phyloP scores from a whole-genome alignment of 2,888 invertebrate species.

The Matsumyia berberina region DNA sequence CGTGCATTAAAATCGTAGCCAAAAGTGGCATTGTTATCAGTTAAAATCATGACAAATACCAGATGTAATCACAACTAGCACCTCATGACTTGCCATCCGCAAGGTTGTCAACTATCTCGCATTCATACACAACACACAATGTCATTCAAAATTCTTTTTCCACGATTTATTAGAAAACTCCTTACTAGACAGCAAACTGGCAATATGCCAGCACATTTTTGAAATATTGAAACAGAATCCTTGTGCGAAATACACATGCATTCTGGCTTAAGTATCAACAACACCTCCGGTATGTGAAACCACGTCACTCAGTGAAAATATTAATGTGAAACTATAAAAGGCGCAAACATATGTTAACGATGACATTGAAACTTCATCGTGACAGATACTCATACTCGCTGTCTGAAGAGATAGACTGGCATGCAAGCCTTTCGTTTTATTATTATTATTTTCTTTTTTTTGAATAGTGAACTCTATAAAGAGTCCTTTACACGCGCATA shows the following conservation, averaged over 20 bases:
- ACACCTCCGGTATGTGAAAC: constrained; percentile 34
- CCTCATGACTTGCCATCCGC: too few relatives aligned
- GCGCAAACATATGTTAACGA: constrained; percentile 46
- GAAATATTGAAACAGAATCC: constrained; percentile 12
- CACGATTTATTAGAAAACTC: not conserved
- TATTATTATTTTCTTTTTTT: not conserved
- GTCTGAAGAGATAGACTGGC: constrained; percentile 11
- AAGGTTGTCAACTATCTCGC: not conserved
- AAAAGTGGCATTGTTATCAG: too few relatives aligned
- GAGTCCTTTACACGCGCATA: constrained; percentile 4
- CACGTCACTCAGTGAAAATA: constrained; percentile 18
- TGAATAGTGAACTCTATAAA: not conserved
- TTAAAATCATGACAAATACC: too few relatives aligned
- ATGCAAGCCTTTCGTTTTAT: not conserved
- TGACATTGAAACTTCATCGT: constrained; percentile 44
- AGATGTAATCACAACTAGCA: too few relatives aligned
- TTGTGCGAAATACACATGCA: not conserved
- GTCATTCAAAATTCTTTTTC: not conserved
- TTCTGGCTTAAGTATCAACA: constrained; percentile 9
- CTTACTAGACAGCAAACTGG: constrained; percentile 4
- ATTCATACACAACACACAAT: not conserved
- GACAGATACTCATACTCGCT: constrained; percentile 36
- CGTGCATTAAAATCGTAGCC: too few relatives aligned
- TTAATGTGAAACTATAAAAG: constrained; percentile 26
- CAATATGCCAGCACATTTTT: constrained; percentile 14